Evolutionary conservation across 1,140 invertebrate genomes (phyloP), one percentile per base, ranked within the genome.

Genomic region (Zelostemma sp.): DNA sequence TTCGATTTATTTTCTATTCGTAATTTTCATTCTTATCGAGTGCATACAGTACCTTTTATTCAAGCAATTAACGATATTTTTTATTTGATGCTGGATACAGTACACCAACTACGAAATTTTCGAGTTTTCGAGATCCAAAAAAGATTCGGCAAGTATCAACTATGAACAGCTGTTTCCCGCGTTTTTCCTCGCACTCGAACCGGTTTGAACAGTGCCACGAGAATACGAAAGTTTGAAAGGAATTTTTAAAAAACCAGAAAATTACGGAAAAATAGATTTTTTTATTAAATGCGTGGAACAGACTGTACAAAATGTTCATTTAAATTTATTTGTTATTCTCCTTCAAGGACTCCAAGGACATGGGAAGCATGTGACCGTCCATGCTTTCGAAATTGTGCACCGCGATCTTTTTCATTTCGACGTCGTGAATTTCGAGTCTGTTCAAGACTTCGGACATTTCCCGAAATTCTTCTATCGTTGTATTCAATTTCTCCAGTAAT

Each of bases 391-490:
- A 68, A 63, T 77, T 74, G 35, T 74, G 65, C 41, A 67, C 57
- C 2, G 70, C 49, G 28, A 75, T 14, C 14, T 69, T 53, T 55
- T 67, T 79, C 0, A 68, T 46, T 25, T 72, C 35, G n/a, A 47
- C 41, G 38, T 49, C 40, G 25, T 75, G 35, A 43, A 68, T 25
- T 73, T 81, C 78, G 1, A 79, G 6, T 62, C 84, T 58, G 55
- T 85, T 76, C 16, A 73, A 76, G 4, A 62, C 19, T 4, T 48
- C 3, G 3, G 77, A 70, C 12, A 61, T 53, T 6, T 76, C 28
- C 16, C 74, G 60, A 59, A 76, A 80, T 53, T 83, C 51, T 1
- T 46, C 9, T 1, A 80, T 77, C 3, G 77, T 82, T 3, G 74
- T 68, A 3, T 75, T 45, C 0, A 60, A 59, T 51, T 72, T 76